A percentile compares a stretch with the other conserved stretches of the same genome.
Evolutionary conservation across 2,113 vertebrate genomes (phyloP).

Genomic region (Urocitellus parryii): DNA sequence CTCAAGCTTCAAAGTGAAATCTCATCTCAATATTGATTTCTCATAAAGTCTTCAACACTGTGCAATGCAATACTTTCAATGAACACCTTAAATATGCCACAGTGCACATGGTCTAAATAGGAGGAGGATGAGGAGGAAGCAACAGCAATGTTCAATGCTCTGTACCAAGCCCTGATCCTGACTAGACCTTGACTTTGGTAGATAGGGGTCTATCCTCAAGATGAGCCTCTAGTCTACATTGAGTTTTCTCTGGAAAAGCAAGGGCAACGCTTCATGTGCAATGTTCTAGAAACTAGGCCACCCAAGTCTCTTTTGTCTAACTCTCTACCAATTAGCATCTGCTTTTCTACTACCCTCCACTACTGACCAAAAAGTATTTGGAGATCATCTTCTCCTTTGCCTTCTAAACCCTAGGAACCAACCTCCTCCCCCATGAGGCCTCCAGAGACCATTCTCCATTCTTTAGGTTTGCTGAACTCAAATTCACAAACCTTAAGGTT

Average conservation of each 20-base stretch:
- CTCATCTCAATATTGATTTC: background rate
- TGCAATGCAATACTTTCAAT: background rate
- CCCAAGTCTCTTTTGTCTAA: background rate
- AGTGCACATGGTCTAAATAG: background rate
- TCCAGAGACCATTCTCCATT: background rate
- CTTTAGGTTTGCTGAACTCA: background rate
- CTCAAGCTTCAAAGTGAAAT: conserved; percentile 9
- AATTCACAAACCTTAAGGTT: background rate
- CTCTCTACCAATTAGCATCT: background rate
- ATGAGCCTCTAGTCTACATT: background rate
- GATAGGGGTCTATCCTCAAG: too few species aligned
- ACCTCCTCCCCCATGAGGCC: background rate
- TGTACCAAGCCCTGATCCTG: background rate
- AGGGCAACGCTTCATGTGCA: background rate
- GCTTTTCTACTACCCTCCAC: background rate
- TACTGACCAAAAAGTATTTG: background rate
- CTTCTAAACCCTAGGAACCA: background rate
- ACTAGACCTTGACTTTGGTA: background rate
- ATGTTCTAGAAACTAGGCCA: background rate
- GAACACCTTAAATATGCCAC: background rate
- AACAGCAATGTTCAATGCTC: background rate
- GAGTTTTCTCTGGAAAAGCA: background rate
- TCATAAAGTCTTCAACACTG: background rate
- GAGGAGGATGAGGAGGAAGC: background rate
- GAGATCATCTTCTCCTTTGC: background rate